Conservation (phyloP, 1,140 invertebrate genomes). For the Atopsyche davidsoni region DNA sequence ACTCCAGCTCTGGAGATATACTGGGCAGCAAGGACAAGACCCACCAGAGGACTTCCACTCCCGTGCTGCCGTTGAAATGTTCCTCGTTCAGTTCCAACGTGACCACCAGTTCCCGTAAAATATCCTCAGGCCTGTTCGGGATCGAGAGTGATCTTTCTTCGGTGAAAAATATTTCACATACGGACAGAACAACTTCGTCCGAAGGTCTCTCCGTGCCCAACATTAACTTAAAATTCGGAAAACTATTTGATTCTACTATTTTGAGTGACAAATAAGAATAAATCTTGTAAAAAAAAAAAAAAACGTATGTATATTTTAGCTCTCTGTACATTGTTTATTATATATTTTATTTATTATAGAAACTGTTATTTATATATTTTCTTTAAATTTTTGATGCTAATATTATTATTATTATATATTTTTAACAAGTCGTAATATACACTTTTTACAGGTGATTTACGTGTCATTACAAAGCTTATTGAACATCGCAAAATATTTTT, state of each 20-base stretch:
- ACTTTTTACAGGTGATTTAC: too few relatives aligned
- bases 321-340: too few relatives aligned
- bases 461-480: too few relatives aligned
- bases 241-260: slow-evolving; percentile 31
- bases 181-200: slow-evolving; percentile 40
- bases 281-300: too few relatives aligned
- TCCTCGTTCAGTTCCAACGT: slow-evolving; percentile 42
- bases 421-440: too few relatives aligned
- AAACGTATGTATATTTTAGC: too few relatives aligned
- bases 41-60: slow-evolving; percentile 45
- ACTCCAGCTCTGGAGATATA: slow-evolving; percentile 30
- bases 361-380: too few relatives aligned
- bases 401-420: too few relatives aligned
- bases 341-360: too few relatives aligned
- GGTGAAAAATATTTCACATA: slow-evolving; percentile 45
- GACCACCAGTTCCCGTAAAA: slow-evolving; percentile 34
- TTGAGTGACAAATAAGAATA: slow-evolving; percentile 21
- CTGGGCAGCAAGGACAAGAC: slow-evolving; percentile 35
- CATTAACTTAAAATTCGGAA: slow-evolving; percentile 42
- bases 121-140: slow-evolving; percentile 44
- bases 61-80: slow-evolving; percentile 45
- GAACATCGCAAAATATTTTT: too few relatives aligned
- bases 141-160: slow-evolving; percentile 49
- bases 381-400: too few relatives aligned
- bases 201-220: slow-evolving; percentile 46